Percentiles rank a stretch among this genome's conserved stretches.
Conservation (phyloP, 2,888 invertebrate species). For the Cybosia mesomella region DNA sequence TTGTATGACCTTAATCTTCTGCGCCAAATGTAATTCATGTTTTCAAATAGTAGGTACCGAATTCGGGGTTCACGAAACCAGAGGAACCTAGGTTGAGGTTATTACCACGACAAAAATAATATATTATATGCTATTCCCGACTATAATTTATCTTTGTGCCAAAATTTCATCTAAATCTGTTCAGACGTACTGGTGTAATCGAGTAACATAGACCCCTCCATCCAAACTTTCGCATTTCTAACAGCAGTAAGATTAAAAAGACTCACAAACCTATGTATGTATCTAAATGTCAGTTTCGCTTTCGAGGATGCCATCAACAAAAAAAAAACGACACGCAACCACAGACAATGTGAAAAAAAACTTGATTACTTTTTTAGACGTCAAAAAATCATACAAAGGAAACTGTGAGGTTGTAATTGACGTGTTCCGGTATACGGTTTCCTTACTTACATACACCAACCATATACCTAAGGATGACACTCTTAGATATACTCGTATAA, state of each 20-base stretch:
- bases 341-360: slow-evolving; percentile 58
- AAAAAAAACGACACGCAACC: slow-evolving; percentile 56
- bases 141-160: background rate
- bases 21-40: too few relatives aligned
- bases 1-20: too few relatives aligned
- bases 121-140: too few relatives aligned
- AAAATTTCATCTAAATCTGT: background rate
- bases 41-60: too few relatives aligned
- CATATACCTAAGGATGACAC: slow-evolving; percentile 36
- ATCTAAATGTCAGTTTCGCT: slow-evolving; percentile 49
- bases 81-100: too few relatives aligned
- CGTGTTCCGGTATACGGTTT: slow-evolving; percentile 69
- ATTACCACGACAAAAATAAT: too few relatives aligned
- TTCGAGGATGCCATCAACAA: slow-evolving; percentile 49
- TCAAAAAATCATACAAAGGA: slow-evolving; percentile 69
- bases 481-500: background rate
- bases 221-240: background rate
- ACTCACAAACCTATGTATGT: background rate
- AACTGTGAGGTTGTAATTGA: slow-evolving; percentile 55
- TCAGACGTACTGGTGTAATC: background rate
- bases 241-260: background rate
- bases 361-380: slow-evolving; percentile 60
- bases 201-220: too few relatives aligned
- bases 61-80: too few relatives aligned
- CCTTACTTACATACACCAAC: slow-evolving; percentile 41